Conservation (phyloP, 2,797 vertebrate species). For the Acrocephalus scirpaceus region DNA sequence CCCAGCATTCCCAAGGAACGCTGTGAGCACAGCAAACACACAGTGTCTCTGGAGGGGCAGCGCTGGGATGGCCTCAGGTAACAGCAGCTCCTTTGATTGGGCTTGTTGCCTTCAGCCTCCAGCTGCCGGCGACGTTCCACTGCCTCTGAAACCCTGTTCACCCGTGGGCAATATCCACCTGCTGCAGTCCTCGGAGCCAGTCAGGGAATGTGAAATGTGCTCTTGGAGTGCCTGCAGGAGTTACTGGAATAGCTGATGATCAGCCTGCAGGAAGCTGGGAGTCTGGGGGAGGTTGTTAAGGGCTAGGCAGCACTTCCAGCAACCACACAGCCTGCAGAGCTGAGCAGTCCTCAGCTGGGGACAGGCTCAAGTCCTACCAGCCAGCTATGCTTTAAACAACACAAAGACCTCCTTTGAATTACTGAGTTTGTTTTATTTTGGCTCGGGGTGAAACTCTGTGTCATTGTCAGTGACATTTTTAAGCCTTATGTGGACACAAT, state of each 20-base stretch:
- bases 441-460: not conserved
- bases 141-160: not conserved
- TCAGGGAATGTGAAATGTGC: not conserved
- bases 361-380: not conserved
- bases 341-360: not conserved
- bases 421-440: not conserved
- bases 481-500: not conserved
- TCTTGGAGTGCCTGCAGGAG: not conserved
- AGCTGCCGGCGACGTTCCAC: not conserved
- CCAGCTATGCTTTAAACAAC: not conserved
- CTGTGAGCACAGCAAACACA: not conserved
- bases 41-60: not conserved
- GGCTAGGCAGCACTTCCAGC: not conserved
- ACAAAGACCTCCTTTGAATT: not conserved
- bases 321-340: not conserved
- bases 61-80: conserved; percentile 18
- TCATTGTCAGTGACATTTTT: not conserved
- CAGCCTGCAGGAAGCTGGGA: not conserved
- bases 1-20: accelerated
- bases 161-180: conserved; percentile 24
- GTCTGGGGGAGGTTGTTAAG: not conserved
- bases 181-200: not conserved
- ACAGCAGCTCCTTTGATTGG: conserved; percentile 34
- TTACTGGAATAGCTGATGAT: not conserved
- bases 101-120: conserved; percentile 38